Evolutionary conservation across 2,888 invertebrate genomes (phyloP).

Genomic region (Eucriotettix oculatus): DNA sequence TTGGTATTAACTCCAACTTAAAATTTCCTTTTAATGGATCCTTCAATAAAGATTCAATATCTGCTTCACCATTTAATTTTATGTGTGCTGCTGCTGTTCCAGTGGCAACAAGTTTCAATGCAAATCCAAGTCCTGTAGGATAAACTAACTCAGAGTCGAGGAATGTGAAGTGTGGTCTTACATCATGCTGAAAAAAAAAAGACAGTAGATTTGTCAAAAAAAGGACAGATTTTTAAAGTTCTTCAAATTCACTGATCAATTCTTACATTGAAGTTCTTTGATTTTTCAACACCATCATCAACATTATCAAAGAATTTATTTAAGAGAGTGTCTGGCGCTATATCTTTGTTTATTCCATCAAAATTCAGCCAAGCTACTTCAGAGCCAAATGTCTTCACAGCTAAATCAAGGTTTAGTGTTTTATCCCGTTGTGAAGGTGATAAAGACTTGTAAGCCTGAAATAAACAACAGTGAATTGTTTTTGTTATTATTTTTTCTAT

Average conservation of each 20-base stretch:
- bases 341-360: slow-evolving; percentile 39
- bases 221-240: not conserved
- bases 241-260: not conserved
- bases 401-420: slow-evolving; percentile 39
- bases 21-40: slow-evolving; percentile 44
- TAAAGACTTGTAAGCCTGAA: slow-evolving; percentile 13
- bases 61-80: slow-evolving; percentile 52
- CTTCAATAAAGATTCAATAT: slow-evolving; percentile 45
- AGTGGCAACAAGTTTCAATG: slow-evolving; percentile 56
- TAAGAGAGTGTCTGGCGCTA: slow-evolving; percentile 40
- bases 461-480: too few relatives aligned
- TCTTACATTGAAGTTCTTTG: slow-evolving; percentile 48
- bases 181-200: slow-evolving; percentile 31
- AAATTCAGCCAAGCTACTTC: slow-evolving; percentile 51
- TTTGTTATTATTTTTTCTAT: too few relatives aligned
- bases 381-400: slow-evolving; percentile 70
- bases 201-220: not conserved
- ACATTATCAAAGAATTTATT: slow-evolving; percentile 40
- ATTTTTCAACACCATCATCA: slow-evolving; percentile 42
- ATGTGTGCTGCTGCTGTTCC: slow-evolving; percentile 60
- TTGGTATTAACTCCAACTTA: slow-evolving; percentile 56
- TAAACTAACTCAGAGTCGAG: slow-evolving; percentile 63
- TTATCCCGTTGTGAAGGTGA: not conserved
- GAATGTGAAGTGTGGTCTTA: slow-evolving; percentile 52
- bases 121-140: slow-evolving; percentile 72